Conservation (phyloP, 2,888 invertebrate species). For the Stictocephala bisonia region DNA sequence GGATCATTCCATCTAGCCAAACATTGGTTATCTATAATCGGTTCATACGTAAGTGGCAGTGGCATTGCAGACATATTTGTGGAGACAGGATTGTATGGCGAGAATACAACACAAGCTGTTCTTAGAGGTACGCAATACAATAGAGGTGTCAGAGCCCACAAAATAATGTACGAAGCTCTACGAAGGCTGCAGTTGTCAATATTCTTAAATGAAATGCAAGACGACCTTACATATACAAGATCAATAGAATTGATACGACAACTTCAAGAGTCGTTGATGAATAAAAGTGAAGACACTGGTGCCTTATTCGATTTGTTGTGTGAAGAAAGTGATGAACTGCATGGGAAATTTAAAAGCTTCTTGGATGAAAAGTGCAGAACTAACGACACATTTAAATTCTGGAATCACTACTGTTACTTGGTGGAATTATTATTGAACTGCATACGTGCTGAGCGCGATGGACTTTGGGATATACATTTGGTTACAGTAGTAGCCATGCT, state of each 20-base stretch:
- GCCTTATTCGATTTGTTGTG: neutral
- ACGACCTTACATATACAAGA: neutral
- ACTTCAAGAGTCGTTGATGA: neutral
- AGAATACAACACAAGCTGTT: neutral
- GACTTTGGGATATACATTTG: conserved; percentile 16
- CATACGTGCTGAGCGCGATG: conserved; percentile 21
- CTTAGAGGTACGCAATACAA: neutral
- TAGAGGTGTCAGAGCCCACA: neutral
- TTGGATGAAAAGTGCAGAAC: neutral
- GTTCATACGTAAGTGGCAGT: neutral
- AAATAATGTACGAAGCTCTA: conserved; percentile 8
- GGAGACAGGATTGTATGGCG: neutral
- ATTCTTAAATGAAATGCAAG: neutral
- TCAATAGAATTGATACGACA: neutral
- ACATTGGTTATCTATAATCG: conserved; percentile 1
- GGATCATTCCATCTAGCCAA: neutral
- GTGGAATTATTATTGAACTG: neutral
- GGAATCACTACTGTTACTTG: conserved; percentile 1
- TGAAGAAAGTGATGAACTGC: neutral
- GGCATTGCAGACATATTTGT: neutral
- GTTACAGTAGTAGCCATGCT: conserved; percentile 11
- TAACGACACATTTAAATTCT: conserved; percentile 4
- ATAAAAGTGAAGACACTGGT: neutral
- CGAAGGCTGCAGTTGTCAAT: neutral
- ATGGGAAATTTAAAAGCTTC: neutral